phyloP scores from a whole-genome alignment of 2,888 invertebrate genomes.

The Sinotaia quadrata region DNA sequence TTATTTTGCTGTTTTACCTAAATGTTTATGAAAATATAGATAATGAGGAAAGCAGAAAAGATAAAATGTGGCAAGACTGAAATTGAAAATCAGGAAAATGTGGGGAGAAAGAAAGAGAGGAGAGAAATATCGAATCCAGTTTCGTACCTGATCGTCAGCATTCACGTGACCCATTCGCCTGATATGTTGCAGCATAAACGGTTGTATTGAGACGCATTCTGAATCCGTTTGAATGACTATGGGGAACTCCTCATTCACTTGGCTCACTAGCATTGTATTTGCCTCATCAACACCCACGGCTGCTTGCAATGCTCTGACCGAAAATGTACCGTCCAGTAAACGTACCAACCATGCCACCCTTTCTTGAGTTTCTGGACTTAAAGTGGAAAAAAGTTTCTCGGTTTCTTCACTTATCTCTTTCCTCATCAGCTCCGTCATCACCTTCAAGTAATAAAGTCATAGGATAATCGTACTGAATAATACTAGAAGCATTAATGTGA shows the following conservation, averaged over 20 bases:
- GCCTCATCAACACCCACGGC: background rate
- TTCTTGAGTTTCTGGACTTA: constrained; percentile 8
- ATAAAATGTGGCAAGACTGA: no score
- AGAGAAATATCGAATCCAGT: no score
- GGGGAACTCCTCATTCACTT: constrained; percentile 6
- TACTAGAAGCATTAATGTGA: no score
- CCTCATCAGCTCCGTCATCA: constrained; percentile 5
- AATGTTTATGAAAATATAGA: no score
- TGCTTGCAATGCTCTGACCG: constrained; percentile 5
- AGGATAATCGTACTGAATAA: no score
- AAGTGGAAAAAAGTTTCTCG: constrained; percentile 3
- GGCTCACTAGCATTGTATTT: background rate
- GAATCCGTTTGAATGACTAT: constrained; percentile 7
- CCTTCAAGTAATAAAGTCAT: no score
- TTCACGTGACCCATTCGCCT: constrained; percentile 19
- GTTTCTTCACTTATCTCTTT: background rate
- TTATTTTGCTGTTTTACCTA: no score
- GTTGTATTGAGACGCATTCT: constrained; percentile 6
- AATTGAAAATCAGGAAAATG: no score
- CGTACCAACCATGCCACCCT: constrained; percentile 7
- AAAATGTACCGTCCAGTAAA: constrained; percentile 5
- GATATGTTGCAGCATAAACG: constrained; percentile 23
- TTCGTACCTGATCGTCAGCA: constrained; percentile 15
- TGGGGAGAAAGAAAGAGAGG: no score
- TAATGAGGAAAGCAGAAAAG: no score